These are phyloP conservation scores for Percopsis omiscomaycus DNA, from an alignment of 2,797 vertebrate species.

Conservation along the genomic window DNA sequence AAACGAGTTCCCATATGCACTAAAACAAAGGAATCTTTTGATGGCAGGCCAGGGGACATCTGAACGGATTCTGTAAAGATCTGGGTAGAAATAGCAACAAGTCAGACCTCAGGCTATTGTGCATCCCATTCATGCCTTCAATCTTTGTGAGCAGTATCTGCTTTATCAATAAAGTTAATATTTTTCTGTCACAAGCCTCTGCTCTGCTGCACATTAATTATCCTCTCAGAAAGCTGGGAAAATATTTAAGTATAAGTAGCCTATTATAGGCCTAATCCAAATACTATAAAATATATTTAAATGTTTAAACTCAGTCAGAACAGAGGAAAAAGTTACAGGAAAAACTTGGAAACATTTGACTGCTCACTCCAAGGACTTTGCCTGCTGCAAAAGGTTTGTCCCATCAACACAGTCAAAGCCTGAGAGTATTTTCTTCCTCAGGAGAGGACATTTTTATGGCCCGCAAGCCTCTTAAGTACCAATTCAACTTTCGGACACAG, in stretches of 20 bases:
- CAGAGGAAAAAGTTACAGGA: no score
- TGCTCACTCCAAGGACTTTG: no score
- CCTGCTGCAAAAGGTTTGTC: no score
- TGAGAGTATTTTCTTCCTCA: not conserved
- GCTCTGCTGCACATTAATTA: not conserved
- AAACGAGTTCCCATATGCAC: constrained; percentile 9
- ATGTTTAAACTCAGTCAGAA: no score
- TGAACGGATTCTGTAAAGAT: not conserved
- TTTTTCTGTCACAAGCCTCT: constrained; percentile 14
- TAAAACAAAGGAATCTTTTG: constrained; percentile 6
- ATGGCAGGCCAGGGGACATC: not conserved
- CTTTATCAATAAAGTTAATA: constrained; percentile 26
- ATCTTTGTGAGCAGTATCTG: constrained; percentile 7
- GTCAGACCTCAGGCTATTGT: constrained; percentile 8
- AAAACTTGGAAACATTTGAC: no score
- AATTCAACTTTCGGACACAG: constrained; percentile 1
- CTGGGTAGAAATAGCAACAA: not conserved
- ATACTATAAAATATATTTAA: no score
- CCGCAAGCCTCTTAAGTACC: not conserved
- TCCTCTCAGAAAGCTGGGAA: no score
- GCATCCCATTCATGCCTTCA: not conserved
- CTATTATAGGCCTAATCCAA: no score
- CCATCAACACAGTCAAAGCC: no score
- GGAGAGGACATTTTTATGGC: not conserved
- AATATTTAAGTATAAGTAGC: no score